Evolutionary conservation across 2,888 invertebrate genomes (phyloP).

Genomic region (Acanthococcus lagerstroemiae): DNA sequence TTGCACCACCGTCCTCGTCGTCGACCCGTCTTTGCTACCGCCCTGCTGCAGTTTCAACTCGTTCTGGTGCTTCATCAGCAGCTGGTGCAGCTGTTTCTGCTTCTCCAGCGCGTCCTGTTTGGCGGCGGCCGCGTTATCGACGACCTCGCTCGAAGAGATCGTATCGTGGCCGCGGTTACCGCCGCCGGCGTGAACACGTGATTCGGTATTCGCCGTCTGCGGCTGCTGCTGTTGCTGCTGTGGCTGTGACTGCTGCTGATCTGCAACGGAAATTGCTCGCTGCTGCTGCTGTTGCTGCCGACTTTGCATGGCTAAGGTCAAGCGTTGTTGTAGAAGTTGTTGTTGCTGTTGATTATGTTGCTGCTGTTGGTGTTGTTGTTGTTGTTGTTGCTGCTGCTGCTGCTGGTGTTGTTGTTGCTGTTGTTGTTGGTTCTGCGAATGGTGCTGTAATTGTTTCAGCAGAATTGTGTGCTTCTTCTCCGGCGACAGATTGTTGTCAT

Average conservation of each 20-base stretch:
- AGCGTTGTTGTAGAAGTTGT: background rate
- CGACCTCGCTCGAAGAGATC: background rate
- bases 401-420: background rate
- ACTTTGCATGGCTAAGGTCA: background rate
- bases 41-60: slow-evolving; percentile 31
- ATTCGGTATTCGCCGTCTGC: background rate
- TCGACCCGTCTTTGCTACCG: background rate
- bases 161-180: background rate
- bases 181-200: background rate
- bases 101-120: slow-evolving; percentile 35
- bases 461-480: slow-evolving; percentile 18
- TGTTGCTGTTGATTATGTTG: background rate
- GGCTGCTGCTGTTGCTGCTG: background rate
- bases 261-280: background rate
- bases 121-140: slow-evolving; percentile 13
- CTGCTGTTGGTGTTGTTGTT: background rate
- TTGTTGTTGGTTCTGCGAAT: background rate
- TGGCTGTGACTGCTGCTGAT: slow-evolving; percentile 34
- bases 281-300: background rate
- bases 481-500: background rate
- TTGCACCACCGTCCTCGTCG: background rate
- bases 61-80: slow-evolving; percentile 28
- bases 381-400: background rate
- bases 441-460: slow-evolving; percentile 13
- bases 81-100: slow-evolving; percentile 37